Base-by-base conservation (phyloP, 2,888 invertebrate genomes). In the Phortica magna region DNA sequence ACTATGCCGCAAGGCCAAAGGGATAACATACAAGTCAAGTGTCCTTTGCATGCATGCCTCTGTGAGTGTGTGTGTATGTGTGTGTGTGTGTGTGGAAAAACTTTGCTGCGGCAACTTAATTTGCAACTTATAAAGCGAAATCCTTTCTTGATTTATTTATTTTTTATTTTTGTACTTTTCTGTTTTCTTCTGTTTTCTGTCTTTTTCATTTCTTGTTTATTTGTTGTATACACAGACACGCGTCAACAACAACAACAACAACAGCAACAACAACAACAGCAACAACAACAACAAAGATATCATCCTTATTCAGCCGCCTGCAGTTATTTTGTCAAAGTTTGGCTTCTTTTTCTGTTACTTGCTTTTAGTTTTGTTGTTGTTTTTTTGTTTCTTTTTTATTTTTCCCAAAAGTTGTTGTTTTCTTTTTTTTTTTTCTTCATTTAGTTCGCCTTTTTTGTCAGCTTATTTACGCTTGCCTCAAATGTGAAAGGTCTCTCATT, bases 101-200 rank as follows among this genome's bases (percentile, higher is more conserved):
- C 17, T 68, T 48, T 48, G 55, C n/a, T 72, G 64, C 71, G 78
- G 76, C 80, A 87, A 87, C 89, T 88, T 87, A 85, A 86, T 88
- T 86, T 87, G 89, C 89, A 86, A 88, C 88, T 88, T 88, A 85
- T 88, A 88, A 85, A 31, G 86, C 77, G 83, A 81, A 87, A 87
- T 80, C 86, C 88, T 84, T 87, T 71, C 42, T 87, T 86, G 86
- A 86, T 88, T 88, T 31, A 31, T 31, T 87, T 85, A 82, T 87
- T 85, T 39, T 39, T 41, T 75, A 22, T 48, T 73, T 43, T 17
- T 75, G 31, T 73, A 70, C 73, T 9, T 81, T 77, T 48, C 42
- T 76, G 55, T 57, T 75, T 68, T 73, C 59, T 17, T n/a, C 70
- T 79, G 57, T 31, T n/a, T 57, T 55, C 14, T 39, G 12, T 75